These are phyloP conservation scores for Coranthus polyacanthus DNA, from an alignment of 2,797 vertebrate species.

Conservation along the genomic window DNA sequence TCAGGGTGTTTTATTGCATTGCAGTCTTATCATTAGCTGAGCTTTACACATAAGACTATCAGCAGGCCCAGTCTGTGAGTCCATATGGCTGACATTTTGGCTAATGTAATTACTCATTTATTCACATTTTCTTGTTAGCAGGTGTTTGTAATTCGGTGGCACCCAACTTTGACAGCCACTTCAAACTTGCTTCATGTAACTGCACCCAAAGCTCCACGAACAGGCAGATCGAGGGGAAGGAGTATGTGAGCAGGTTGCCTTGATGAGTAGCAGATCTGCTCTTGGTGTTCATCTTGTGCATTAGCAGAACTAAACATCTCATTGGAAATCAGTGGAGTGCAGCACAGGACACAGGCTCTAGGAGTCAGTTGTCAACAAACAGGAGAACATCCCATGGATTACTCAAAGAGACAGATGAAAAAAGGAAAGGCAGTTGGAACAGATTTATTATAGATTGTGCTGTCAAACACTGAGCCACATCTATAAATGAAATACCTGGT, in stretches of 20 bases:
- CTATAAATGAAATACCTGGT: constrained; percentile 44
- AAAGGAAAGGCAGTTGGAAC: constrained; percentile 25
- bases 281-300: neutral
- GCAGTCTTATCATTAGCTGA: too few relatives aligned
- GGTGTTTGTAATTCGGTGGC: too few relatives aligned
- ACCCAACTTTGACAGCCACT: too few relatives aligned
- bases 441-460: constrained; percentile 48
- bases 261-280: neutral
- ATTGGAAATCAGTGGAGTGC: constrained; percentile 26
- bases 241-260: neutral
- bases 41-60: too few relatives aligned
- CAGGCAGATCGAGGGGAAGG: too few relatives aligned
- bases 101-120: too few relatives aligned
- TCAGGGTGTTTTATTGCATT: too few relatives aligned
- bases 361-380: constrained; percentile 23
- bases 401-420: constrained; percentile 43
- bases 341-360: constrained; percentile 13
- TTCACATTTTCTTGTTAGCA: too few relatives aligned
- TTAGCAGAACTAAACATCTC: constrained; percentile 10
- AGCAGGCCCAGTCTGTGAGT: too few relatives aligned
- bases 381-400: constrained; percentile 39
- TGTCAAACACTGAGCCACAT: constrained; percentile 43
- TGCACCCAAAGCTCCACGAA: too few relatives aligned
- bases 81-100: too few relatives aligned
- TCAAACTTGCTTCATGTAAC: too few relatives aligned